phyloP scores from a whole-genome alignment of 2,888 invertebrate species.

The Clusia tigrina region DNA sequence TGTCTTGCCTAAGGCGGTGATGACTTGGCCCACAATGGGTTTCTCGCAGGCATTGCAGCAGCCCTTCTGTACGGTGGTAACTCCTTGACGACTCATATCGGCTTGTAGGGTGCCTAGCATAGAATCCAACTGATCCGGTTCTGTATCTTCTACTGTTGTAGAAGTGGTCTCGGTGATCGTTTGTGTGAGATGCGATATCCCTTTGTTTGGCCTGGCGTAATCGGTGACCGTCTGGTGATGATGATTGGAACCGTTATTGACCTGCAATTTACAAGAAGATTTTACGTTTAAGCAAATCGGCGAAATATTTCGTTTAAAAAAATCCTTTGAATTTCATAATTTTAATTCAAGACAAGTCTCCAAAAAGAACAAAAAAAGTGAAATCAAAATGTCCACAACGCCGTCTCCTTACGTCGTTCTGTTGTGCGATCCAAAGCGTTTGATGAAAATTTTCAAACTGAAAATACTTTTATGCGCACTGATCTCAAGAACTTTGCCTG shows the following conservation, averaged over 20 bases:
- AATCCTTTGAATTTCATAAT: too few relatives aligned
- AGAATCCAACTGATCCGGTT: conserved; percentile 67
- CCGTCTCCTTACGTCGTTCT: conserved; percentile 33
- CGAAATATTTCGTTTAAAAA: too few relatives aligned
- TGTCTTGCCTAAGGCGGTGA: conserved; percentile 94
- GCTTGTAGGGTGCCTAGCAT: conserved; percentile 76
- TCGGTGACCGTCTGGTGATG: conserved; percentile 74
- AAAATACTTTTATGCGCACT: conserved; percentile 62
- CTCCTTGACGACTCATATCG: conserved; percentile 98
- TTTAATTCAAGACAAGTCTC: neutral
- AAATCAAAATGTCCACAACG: conserved; percentile 28
- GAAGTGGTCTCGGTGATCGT: conserved; percentile 61
- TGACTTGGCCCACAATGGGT: conserved; percentile 96
- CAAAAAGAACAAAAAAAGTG: too few relatives aligned
- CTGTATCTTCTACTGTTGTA: conserved; percentile 55
- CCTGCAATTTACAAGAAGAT: conserved; percentile 63
- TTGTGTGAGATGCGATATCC: conserved; percentile 64
- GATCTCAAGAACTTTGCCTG: conserved; percentile 43
- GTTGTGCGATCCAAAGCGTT: conserved; percentile 47
- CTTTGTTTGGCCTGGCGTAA: conserved; percentile 75
- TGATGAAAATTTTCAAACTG: conserved; percentile 61
- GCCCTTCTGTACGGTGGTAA: conserved; percentile 98
- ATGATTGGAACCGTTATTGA: conserved; percentile 69
- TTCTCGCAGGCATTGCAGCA: conserved; percentile 99
- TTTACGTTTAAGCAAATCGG: too few relatives aligned